A percentile compares a stretch with the other conserved stretches of the same genome.
Evolutionary conservation across 2,797 vertebrate genomes (phyloP).

Genomic region (Scarus forsteni): DNA sequence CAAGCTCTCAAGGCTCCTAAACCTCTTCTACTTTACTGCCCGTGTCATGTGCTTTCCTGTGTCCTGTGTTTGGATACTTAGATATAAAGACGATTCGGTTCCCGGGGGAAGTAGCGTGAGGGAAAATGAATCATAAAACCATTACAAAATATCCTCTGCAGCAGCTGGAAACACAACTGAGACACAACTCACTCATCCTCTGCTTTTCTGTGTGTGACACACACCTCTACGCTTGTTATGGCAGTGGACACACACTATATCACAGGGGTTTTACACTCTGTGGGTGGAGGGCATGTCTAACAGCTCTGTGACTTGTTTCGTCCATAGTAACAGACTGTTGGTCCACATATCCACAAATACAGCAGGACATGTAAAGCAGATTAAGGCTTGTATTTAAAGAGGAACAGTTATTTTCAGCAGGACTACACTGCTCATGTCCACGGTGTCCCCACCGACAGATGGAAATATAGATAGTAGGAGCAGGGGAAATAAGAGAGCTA

Average conservation of each 20-base stretch:
- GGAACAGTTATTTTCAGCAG: constrained; percentile 26
- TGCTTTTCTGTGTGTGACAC: constrained; percentile 34
- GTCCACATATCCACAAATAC: neutral
- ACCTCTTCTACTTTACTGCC: constrained; percentile 33
- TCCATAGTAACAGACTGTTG: constrained; percentile 32
- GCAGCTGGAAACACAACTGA: constrained; percentile 75
- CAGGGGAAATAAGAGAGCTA: constrained; percentile 66
- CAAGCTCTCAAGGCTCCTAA: constrained; percentile 17
- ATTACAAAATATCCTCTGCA: constrained; percentile 54
- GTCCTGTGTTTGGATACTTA: constrained; percentile 28
- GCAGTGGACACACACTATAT: constrained; percentile 23
- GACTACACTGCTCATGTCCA: constrained; percentile 48
- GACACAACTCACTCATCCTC: constrained; percentile 31
- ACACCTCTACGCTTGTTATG: constrained; percentile 37
- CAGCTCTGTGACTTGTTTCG: constrained; percentile 28
- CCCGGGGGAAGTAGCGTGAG: constrained; percentile 29
- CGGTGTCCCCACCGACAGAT: constrained; percentile 59
- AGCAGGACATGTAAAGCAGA: constrained; percentile 10
- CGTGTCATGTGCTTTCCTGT: constrained; percentile 38
- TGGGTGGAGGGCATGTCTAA: constrained; percentile 23
- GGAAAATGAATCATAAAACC: constrained; percentile 54
- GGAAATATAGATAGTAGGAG: constrained; percentile 65
- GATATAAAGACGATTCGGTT: constrained; percentile 67
- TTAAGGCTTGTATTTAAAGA: constrained; percentile 3
- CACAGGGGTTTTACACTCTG: constrained; percentile 4